Conservation (phyloP, 2,888 invertebrate genomes). For the Lasioglossum morio region DNA sequence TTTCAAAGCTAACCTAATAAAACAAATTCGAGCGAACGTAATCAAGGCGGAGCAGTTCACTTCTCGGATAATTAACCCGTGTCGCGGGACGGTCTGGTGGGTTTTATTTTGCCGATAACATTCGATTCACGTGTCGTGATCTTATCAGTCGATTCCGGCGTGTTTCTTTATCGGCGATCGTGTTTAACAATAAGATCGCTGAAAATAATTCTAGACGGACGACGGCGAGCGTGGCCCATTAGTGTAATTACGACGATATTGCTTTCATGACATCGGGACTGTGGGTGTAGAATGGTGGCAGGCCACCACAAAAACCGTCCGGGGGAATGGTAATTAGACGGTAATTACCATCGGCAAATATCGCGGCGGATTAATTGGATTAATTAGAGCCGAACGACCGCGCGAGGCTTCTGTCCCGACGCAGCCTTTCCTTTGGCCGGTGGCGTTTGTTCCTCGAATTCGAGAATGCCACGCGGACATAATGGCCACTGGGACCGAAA, state of each 20-base stretch:
- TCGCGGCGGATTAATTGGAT: constrained; percentile 72
- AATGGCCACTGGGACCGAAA: not conserved
- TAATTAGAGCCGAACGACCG: constrained; percentile 67
- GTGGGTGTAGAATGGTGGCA: constrained; percentile 13
- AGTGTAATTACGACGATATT: constrained; percentile 67
- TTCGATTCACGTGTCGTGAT: not conserved
- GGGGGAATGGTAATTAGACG: constrained; percentile 68
- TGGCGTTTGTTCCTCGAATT: constrained; percentile 25
- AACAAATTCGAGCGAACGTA: not conserved
- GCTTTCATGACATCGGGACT: constrained; percentile 53
- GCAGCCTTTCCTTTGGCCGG: not conserved
- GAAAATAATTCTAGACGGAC: constrained; percentile 51
- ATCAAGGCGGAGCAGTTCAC: not conserved
- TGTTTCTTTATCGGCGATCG: constrained; percentile 2
- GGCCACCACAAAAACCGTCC: constrained; percentile 63
- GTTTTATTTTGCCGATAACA: constrained; percentile 6
- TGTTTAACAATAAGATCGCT: constrained; percentile 3
- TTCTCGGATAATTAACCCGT: constrained; percentile 20
- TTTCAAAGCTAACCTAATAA: not conserved
- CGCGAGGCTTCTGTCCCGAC: constrained; percentile 29
- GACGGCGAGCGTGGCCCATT: constrained; percentile 57
- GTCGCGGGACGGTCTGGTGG: not conserved
- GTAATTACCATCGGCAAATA: constrained; percentile 70
- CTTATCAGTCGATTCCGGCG: not conserved
- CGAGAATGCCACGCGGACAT: constrained; percentile 11